Evolutionary conservation across 2,113 vertebrate genomes (phyloP).

Genomic region (Nasalis larvatus): DNA sequence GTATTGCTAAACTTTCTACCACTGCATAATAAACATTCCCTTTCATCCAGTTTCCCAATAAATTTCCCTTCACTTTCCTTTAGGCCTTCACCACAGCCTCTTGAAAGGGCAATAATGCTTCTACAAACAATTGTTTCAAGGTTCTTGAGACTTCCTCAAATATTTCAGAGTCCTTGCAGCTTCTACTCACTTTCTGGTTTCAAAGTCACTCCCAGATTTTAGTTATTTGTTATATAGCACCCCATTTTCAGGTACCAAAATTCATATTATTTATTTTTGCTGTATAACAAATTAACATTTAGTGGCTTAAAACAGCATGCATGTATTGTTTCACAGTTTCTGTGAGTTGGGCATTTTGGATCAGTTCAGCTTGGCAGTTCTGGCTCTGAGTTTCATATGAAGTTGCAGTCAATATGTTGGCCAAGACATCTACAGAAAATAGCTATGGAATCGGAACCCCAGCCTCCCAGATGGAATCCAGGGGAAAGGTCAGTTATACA

Average conservation of each 20-base stretch:
- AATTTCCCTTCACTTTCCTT: neutral
- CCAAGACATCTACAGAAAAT: neutral
- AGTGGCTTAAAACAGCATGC: neutral
- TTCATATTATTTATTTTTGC: neutral
- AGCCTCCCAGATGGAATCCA: neutral
- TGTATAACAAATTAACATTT: neutral
- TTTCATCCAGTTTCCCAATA: neutral
- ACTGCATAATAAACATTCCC: too few species aligned
- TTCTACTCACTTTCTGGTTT: neutral
- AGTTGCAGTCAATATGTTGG: neutral
- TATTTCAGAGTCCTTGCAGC: neutral
- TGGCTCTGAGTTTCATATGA: neutral
- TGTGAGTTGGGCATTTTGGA: neutral
- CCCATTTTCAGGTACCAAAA: neutral
- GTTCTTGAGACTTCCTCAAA: neutral
- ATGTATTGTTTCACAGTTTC: neutral
- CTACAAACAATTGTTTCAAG: neutral
- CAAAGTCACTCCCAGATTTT: neutral
- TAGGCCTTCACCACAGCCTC: neutral
- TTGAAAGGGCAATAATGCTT: neutral
- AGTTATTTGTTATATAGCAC: neutral
- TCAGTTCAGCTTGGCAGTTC: neutral
- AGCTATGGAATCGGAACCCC: neutral
- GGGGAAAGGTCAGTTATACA: neutral
- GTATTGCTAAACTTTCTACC: neutral